Percentiles rank a stretch among this genome's conserved stretches.
Conservation (phyloP, 2,888 invertebrate genomes). For the Trissolcus brochymenae region DNA sequence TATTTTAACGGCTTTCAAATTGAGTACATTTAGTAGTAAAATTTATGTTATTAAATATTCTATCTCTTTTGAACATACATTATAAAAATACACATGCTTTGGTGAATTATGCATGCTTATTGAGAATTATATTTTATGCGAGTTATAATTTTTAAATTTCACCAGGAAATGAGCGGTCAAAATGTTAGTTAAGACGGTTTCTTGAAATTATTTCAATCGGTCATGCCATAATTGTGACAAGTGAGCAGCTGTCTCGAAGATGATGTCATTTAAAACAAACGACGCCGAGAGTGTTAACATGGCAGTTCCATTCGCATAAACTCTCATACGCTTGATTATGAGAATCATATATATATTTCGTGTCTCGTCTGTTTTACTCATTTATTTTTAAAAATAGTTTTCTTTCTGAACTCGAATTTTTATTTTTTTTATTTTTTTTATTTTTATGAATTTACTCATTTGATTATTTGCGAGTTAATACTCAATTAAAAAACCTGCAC, state of each 20-base stretch:
- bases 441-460: background rate
- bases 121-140: too few species aligned
- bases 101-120: too few species aligned
- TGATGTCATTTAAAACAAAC: conserved; percentile 47
- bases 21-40: too few species aligned
- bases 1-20: too few species aligned
- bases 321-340: conserved; percentile 44
- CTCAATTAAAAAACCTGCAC: background rate
- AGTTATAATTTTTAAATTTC: too few species aligned
- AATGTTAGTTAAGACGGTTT: too few species aligned
- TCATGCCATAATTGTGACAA: conserved; percentile 41
- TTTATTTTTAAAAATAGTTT: conserved; percentile 1
- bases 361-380: conserved; percentile 7
- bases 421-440: background rate
- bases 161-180: too few species aligned
- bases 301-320: conserved; percentile 28
- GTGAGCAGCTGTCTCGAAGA: conserved; percentile 47
- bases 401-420: background rate
- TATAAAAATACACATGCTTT: too few species aligned
- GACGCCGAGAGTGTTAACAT: conserved; percentile 13
- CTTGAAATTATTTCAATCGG: conserved; percentile 15
- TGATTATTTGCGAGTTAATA: too few species aligned
- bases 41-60: too few species aligned
- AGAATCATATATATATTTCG: conserved; percentile 38
- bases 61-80: too few species aligned